Evolutionary conservation across 2,797 vertebrate species (phyloP).

Genomic region (Spheniscus humboldti): DNA sequence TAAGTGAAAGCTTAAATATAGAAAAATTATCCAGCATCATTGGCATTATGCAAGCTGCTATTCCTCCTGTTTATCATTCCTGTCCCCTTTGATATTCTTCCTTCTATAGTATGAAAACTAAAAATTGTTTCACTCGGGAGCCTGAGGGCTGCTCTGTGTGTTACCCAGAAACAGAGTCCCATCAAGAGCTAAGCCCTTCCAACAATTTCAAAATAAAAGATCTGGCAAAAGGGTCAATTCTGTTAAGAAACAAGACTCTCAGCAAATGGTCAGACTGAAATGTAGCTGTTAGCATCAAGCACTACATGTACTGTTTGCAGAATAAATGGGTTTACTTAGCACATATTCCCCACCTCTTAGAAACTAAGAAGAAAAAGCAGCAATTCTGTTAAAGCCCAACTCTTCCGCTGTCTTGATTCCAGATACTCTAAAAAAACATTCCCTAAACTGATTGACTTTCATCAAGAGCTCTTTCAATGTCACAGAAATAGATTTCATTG

Average conservation of each 20-base stretch:
- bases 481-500: constrained; percentile 54
- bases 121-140: background rate
- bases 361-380: background rate
- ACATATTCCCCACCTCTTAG: background rate
- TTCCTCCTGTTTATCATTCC: background rate
- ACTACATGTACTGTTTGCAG: background rate
- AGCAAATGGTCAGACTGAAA: background rate
- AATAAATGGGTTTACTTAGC: background rate
- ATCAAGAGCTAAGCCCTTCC: background rate
- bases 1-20: background rate
- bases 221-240: background rate
- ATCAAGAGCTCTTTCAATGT: constrained; percentile 46
- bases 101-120: background rate
- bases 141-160: background rate
- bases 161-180: background rate
- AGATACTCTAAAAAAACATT: background rate
- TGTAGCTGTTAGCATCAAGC: background rate
- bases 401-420: background rate
- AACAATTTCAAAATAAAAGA: background rate
- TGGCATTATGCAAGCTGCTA: background rate
- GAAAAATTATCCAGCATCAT: background rate
- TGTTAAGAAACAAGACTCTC: background rate
- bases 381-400: background rate
- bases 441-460: constrained; percentile 38
- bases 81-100: background rate